Conservation (phyloP, 2,888 invertebrate genomes). For the Drosophila stalkeri region DNA sequence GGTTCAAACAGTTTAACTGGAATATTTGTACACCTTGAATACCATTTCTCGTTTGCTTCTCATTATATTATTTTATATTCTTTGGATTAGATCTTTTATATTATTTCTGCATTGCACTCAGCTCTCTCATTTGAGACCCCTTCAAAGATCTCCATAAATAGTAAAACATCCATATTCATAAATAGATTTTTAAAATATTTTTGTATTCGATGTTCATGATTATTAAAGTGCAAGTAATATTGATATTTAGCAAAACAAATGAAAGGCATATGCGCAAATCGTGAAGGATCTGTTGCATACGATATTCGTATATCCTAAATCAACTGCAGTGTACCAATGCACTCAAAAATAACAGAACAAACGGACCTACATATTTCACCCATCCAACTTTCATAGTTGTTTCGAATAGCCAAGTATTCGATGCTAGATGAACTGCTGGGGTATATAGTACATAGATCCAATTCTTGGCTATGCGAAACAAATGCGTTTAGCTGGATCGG, state of each 20-base stretch:
- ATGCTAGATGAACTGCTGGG: neutral
- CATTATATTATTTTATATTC: no score
- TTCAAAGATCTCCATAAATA: no score
- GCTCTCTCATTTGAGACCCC: no score
- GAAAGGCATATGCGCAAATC: conserved; percentile 32
- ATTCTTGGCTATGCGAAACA: conserved; percentile 25
- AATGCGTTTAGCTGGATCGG: conserved; percentile 13
- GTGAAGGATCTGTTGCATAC: conserved; percentile 19
- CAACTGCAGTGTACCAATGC: conserved; percentile 20
- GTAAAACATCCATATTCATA: neutral
- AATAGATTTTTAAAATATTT: conserved; percentile 2
- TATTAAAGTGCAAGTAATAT: conserved; percentile 46
- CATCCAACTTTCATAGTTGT: conserved; percentile 11
- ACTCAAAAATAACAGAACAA: conserved; percentile 18
- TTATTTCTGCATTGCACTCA: no score
- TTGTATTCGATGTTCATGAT: conserved; percentile 15
- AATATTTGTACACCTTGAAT: no score
- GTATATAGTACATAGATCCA: neutral
- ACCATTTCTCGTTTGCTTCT: no score
- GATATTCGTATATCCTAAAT: conserved; percentile 26
- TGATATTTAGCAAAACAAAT: conserved; percentile 35
- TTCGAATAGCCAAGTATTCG: conserved; percentile 33
- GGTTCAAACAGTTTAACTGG: no score
- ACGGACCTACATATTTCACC: conserved; percentile 10
- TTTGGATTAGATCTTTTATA: no score